phyloP scores from a whole-genome alignment of 2,113 vertebrate genomes.

The Scytalopus superciliaris region DNA sequence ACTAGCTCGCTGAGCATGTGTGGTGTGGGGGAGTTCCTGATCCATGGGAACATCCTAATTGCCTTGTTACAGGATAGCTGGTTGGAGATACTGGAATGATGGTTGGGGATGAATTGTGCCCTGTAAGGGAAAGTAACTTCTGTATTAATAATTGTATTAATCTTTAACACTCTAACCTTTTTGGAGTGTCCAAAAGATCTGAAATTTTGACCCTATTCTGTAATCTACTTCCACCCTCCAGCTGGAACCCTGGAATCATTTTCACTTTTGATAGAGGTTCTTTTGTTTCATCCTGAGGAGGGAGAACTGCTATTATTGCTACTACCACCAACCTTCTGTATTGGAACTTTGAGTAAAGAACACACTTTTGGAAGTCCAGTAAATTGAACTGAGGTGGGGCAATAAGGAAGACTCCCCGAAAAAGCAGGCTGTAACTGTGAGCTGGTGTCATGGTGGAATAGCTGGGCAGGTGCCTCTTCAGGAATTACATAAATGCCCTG shows the following conservation, averaged over 20 bases:
- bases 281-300: not conserved
- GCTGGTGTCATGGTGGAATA: not conserved
- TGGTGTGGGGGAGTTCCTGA: not conserved
- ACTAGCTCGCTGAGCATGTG: not conserved
- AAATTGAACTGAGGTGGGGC: not conserved
- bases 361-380: not conserved
- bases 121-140: not conserved
- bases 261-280: not conserved
- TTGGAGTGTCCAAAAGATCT: not conserved
- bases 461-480: not conserved
- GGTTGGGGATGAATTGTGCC: not conserved
- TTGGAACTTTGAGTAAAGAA: not conserved
- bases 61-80: not conserved
- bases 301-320: not conserved
- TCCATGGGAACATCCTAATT: accelerated
- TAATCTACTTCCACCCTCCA: not conserved
- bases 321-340: accelerated
- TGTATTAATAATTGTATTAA: not conserved
- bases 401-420: not conserved
- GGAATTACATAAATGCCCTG: not conserved
- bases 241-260: not conserved
- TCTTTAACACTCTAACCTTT: not conserved
- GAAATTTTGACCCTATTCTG: not conserved
- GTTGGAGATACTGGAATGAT: not conserved
- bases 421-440: not conserved